Conservation (phyloP, 1,140 invertebrate species). For the Geopemphigus sp. region DNA sequence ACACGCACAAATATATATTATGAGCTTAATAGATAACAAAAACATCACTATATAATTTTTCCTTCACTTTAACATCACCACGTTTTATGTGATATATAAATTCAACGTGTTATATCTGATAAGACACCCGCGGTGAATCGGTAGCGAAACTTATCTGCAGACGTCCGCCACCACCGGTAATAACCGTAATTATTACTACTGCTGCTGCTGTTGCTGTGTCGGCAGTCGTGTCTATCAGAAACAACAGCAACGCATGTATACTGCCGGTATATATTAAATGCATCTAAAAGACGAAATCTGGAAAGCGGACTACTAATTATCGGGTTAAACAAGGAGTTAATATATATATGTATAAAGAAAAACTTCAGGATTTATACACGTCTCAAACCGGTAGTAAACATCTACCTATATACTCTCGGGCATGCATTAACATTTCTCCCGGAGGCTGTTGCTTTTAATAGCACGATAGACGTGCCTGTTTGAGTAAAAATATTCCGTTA, state of each 20-base stretch:
- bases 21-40: no score
- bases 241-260: background rate
- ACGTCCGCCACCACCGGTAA: background rate
- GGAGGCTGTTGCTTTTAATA: conserved; percentile 44
- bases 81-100: background rate
- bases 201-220: background rate
- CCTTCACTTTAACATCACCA: no score
- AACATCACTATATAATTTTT: no score
- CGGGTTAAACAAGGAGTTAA: conserved; percentile 18
- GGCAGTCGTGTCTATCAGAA: background rate
- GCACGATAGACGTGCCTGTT: conserved; percentile 9
- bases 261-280: background rate
- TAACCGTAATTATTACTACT: conserved; percentile 33
- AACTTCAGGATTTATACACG: conserved; percentile 39
- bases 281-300: conserved; percentile 35
- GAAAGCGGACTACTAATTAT: conserved; percentile 48
- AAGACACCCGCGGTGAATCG: conserved; percentile 33
- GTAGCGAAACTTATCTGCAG: conserved; percentile 23
- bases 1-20: no score
- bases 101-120: background rate
- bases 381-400: conserved; percentile 43
- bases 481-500: conserved; percentile 37
- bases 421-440: conserved; percentile 39
- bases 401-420: conserved; percentile 16
- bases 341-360: conserved; percentile 2